phyloP scores from a whole-genome alignment of 37 sponge, comb jelly and placozoan species.

The Hormiphora californensis region DNA sequence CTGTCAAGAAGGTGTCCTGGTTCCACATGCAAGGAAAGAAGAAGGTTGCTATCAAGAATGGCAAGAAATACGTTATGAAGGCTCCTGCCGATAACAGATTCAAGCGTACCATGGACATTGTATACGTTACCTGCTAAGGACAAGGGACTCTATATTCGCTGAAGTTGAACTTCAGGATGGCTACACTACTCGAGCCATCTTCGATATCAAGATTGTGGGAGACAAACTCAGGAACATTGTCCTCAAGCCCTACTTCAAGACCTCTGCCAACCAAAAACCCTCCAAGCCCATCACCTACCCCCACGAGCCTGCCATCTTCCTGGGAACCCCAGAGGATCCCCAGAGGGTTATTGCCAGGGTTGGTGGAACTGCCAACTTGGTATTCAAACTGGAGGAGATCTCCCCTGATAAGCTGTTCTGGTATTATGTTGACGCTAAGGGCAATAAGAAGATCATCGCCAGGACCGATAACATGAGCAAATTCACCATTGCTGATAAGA shows the following conservation, averaged over 20 bases:
- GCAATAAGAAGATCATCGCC: neutral
- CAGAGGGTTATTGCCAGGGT: neutral
- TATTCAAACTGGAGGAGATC: conserved; percentile 9
- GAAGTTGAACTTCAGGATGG: neutral
- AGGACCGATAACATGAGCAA: neutral
- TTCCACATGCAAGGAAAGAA: conserved; percentile 14
- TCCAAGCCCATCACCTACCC: neutral
- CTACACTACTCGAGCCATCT: neutral
- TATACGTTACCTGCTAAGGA: conserved; percentile 15
- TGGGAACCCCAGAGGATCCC: conserved; percentile 1
- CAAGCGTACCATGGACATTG: conserved; percentile 29
- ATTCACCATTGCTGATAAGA: neutral
- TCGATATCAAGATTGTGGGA: conserved; percentile 28
- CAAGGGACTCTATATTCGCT: conserved; percentile 8
- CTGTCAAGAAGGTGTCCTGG: neutral
- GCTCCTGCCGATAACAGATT: neutral
- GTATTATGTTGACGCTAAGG: neutral
- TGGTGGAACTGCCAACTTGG: neutral
- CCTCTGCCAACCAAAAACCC: conserved; percentile 9
- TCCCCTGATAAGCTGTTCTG: conserved; percentile 23
- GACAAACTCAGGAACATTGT: conserved; percentile 11
- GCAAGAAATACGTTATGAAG: conserved; percentile 13
- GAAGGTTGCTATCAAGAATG: neutral
- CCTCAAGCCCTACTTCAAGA: neutral
- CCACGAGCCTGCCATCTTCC: conserved; percentile 12